Conservation (phyloP, 2,888 invertebrate species). For the Globia sparganii region DNA sequence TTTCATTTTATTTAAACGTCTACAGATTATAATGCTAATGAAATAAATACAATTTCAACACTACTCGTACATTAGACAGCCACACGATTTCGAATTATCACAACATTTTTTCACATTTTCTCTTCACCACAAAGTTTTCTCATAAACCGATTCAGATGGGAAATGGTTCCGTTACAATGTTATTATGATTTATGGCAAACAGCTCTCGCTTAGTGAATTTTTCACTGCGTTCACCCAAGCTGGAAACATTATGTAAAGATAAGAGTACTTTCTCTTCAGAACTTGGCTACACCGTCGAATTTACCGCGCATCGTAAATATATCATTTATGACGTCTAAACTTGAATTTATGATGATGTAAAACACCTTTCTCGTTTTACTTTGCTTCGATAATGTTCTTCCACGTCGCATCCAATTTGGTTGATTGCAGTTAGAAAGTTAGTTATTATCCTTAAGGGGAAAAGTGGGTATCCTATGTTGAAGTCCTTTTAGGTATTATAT, state of each 20-base stretch:
- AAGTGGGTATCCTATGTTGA: neutral
- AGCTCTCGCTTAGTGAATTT: conserved; percentile 69
- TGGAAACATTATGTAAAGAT: conserved; percentile 68
- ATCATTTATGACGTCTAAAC: conserved; percentile 56
- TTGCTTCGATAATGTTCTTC: conserved; percentile 33
- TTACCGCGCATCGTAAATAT: conserved; percentile 59
- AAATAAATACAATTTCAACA: conserved; percentile 3
- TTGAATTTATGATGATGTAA: conserved; percentile 57
- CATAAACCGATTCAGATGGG: conserved; percentile 58
- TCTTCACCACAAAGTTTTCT: conserved; percentile 59
- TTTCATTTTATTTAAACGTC: neutral
- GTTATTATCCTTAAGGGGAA: neutral
- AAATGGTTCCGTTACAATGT: conserved; percentile 55
- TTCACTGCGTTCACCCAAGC: conserved; percentile 61
- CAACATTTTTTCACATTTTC: conserved; percentile 45
- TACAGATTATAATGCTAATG: neutral
- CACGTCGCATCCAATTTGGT: conserved; percentile 11
- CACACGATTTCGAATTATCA: conserved; percentile 28
- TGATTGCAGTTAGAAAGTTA: conserved; percentile 12
- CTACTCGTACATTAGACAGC: neutral
- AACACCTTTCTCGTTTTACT: conserved; percentile 59
- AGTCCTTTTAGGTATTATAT: neutral
- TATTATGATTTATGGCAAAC: conserved; percentile 70
- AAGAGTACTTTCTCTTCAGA: conserved; percentile 63
- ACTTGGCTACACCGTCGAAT: conserved; percentile 49